A percentile compares a stretch with the other conserved stretches of the same genome.
Conservation (phyloP, 2,797 vertebrate genomes). For the Pangasius djambal region DNA sequence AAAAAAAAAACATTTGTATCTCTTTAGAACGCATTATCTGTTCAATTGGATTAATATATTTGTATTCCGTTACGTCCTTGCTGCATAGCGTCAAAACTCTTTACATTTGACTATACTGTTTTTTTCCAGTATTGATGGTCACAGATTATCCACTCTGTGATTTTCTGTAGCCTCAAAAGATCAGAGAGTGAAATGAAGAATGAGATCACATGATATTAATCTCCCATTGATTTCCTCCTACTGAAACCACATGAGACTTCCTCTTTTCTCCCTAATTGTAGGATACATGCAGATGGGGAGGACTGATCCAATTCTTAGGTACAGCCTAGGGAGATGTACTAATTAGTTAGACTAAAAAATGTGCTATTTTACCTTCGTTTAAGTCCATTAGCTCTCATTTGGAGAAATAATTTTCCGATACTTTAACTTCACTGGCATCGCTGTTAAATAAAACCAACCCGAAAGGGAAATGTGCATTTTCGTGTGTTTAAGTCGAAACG, state of each 20-base stretch:
- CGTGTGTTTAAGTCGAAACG: not conserved
- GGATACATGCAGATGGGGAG: conserved; percentile 26
- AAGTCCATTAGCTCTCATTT: conserved; percentile 34
- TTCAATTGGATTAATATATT: not conserved
- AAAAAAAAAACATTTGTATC: not conserved
- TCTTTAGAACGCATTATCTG: not conserved
- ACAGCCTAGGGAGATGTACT: conserved; percentile 41
- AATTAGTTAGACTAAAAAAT: conserved; percentile 43
- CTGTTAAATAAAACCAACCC: not conserved
- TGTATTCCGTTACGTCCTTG: not conserved
- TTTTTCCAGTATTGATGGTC: not conserved
- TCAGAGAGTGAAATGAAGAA: conserved; percentile 2
- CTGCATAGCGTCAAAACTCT: not conserved
- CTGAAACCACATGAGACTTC: conserved; percentile 24
- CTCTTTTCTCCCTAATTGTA: conserved; percentile 25
- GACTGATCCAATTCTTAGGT: conserved; percentile 37
- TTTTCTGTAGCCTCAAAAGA: not conserved
- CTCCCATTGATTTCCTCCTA: conserved; percentile 31
- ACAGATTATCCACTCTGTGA: not conserved
- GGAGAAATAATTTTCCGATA: conserved; percentile 25
- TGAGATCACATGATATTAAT: conserved; percentile 23
- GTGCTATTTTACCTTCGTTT: conserved; percentile 35
- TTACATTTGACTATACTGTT: not conserved
- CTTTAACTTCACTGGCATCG: conserved; percentile 10
- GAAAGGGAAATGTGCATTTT: not conserved